phyloP scores from a whole-genome alignment of 1,140 invertebrate genomes.

The Belonocnema kinseyi region DNA sequence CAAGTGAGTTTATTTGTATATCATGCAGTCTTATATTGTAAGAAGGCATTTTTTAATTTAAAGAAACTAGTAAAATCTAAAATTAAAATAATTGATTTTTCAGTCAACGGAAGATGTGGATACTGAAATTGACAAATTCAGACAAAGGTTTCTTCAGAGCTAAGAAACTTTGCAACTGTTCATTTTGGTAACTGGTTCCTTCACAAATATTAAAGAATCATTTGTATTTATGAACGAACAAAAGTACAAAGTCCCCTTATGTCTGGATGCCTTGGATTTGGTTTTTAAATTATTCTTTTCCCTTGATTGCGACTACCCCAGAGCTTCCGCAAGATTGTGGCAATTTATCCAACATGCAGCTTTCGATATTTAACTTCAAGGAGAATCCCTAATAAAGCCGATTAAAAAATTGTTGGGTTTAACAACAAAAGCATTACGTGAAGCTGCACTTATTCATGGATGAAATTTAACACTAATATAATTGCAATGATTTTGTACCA shows the following conservation, averaged over 20 bases:
- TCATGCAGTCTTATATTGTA: too few species aligned
- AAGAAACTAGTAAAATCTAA: too few species aligned
- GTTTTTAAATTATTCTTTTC: not conserved
- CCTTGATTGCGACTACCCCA: not conserved
- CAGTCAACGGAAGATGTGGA: too few species aligned
- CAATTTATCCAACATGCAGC: not conserved
- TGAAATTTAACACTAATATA: not conserved
- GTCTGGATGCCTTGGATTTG: slow-evolving; percentile 5
- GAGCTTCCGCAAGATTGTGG: not conserved
- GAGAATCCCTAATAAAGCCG: not conserved
- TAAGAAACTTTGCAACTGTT: too few species aligned
- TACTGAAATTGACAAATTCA: too few species aligned
- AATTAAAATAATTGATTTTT: too few species aligned
- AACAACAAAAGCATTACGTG: not conserved
- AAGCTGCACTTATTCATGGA: not conserved
- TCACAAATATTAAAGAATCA: too few species aligned
- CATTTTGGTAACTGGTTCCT: too few species aligned
- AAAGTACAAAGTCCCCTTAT: not conserved
- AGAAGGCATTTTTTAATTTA: too few species aligned
- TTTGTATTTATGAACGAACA: not conserved
- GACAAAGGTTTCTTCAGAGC: too few species aligned
- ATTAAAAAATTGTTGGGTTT: not conserved
- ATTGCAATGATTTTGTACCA: not conserved
- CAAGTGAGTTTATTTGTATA: too few species aligned
- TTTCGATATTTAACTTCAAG: not conserved